Conservation (phyloP, 2,888 invertebrate genomes). For the Sphaerophoria rueppellii region DNA sequence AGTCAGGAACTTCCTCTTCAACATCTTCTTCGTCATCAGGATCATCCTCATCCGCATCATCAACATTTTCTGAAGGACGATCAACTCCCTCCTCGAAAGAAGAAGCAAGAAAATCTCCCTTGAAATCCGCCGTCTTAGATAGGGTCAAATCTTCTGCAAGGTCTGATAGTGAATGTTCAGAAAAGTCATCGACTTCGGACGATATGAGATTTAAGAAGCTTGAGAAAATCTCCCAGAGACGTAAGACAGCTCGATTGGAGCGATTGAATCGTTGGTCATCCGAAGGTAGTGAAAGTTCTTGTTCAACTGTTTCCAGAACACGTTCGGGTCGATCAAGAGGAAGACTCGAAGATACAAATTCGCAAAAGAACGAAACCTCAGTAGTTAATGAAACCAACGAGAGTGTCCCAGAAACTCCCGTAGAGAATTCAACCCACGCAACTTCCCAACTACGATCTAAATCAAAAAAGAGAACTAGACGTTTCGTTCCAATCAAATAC, state of each 20-base stretch:
- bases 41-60: constrained; percentile 8
- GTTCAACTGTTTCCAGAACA: not conserved
- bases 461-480: constrained; percentile 36
- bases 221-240: constrained; percentile 21
- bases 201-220: constrained; percentile 31
- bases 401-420: not conserved
- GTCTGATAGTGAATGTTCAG: constrained; percentile 48
- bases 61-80: constrained; percentile 21
- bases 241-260: constrained; percentile 30
- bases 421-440: not conserved
- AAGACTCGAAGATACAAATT: not conserved
- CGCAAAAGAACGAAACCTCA: not conserved
- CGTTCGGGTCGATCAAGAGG: constrained; percentile 30
- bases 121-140: not conserved
- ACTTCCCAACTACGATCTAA: not conserved
- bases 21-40: constrained; percentile 20
- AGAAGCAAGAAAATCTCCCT: not conserved
- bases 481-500: constrained; percentile 44
- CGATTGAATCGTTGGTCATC: constrained; percentile 8
- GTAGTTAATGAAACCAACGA: not conserved
- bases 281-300: constrained; percentile 51
- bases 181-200: constrained; percentile 4
- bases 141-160: constrained; percentile 17
- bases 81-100: constrained; percentile 46
- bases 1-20: constrained; percentile 2